These are phyloP conservation scores for Tiliacea aurago DNA, from an alignment of 2,888 invertebrate genomes.

Conservation along the genomic window DNA sequence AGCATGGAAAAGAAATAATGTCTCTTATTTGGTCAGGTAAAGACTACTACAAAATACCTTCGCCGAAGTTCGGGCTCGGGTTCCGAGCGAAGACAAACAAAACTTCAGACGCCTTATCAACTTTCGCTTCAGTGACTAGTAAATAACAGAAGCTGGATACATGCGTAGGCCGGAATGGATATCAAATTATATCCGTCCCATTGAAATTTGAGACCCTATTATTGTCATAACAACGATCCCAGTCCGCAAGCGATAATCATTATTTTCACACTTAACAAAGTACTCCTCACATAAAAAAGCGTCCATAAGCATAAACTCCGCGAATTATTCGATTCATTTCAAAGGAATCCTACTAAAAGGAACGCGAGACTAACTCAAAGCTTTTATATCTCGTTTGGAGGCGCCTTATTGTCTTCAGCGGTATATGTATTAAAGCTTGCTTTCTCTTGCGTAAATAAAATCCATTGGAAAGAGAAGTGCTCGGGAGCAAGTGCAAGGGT, in stretches of 20 bases:
- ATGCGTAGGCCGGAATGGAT: conserved; percentile 45
- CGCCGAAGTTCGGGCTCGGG: conserved; percentile 33
- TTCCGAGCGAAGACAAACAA: conserved; percentile 43
- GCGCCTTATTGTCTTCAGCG: conserved; percentile 89
- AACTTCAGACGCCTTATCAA: conserved; percentile 59
- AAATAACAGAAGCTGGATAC: conserved; percentile 54
- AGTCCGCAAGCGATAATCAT: conserved; percentile 74
- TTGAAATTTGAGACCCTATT: conserved; percentile 68
- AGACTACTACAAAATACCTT: conserved; percentile 52
- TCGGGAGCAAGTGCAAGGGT: conserved; percentile 85
- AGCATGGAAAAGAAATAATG: conserved; percentile 32
- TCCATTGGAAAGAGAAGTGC: conserved; percentile 86
- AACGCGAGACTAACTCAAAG: conserved; percentile 89
- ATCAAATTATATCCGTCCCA: conserved; percentile 62
- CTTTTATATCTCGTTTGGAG: conserved; percentile 89
- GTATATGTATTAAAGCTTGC: conserved; percentile 90
- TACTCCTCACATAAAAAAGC: conserved; percentile 82
- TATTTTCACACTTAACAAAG: conserved; percentile 82
- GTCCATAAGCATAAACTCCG: conserved; percentile 85
- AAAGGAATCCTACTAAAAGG: conserved; percentile 89
- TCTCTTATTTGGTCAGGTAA: conserved; percentile 42
- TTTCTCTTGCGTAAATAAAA: conserved; percentile 91
- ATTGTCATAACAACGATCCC: conserved; percentile 67
- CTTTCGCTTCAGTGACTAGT: conserved; percentile 63
- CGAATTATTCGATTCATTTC: conserved; percentile 90